Evolutionary conservation across 1,140 invertebrate genomes (phyloP), one percentile per base, ranked within the genome.

Genomic region (Akabosia matsudoensis): DNA sequence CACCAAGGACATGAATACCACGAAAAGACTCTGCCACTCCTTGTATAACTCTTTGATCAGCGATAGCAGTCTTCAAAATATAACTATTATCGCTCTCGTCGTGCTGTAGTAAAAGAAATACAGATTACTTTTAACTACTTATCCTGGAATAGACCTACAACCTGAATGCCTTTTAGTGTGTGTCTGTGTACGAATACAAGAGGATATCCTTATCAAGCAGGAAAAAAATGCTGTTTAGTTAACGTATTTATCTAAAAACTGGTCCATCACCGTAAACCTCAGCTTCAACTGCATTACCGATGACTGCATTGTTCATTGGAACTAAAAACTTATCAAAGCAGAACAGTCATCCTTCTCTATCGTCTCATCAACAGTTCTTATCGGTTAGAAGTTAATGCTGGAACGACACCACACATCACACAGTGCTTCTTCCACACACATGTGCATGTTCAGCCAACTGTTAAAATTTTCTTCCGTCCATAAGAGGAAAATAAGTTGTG

Each of bases 1-100:
- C 54, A 56, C 54, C 54, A 56, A 56, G 54, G 54, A 56, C 54
- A 56, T 56, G 54, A 10, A 56, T 56, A 24, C 10, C 22, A 56
- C 54, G 24, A 10, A 13, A 24, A 13, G 14, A 3, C 54, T 24
- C 10, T 24, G 22, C 54, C 54, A 56, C 54, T 56, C 54, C 54
- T 56, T 13, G 3, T 3, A 4, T 56, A 13, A 16, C 24, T 56
- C 54, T 4, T 56, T 56, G n/a, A n/a, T n/a, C n/a, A n/a, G n/a
- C 22, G 3, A 24, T 22, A 56, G 54, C 22, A 24, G 54, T 56
- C 37, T 7, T 7, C 37, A 45, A 7, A 45, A 45, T 18, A 45
- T 7, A 18, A 18, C 37, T 45, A 45, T 45, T 18, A 45, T 18
- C 18, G 37, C 18, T 7, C 37, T 45, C 18, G 7, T 45, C 37